These are phyloP conservation scores for Charaxes varanes DNA, from an alignment of 1,140 invertebrate genomes.

Conservation along the genomic window DNA sequence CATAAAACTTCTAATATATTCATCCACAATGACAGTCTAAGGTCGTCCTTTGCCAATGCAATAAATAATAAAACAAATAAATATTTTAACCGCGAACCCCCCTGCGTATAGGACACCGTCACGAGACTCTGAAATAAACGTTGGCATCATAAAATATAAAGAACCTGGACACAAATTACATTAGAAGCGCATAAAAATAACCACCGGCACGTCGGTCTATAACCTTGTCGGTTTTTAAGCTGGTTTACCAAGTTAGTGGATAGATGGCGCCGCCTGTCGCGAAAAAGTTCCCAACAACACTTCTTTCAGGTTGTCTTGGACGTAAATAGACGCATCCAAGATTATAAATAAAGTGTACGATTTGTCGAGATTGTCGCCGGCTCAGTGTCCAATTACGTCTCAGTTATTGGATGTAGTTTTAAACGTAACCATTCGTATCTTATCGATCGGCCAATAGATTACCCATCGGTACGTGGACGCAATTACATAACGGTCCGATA, in stretches of 20 bases:
- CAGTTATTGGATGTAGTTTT: no score
- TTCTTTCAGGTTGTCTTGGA: constrained; percentile 42
- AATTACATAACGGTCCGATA: no score
- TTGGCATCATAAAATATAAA: constrained; percentile 31
- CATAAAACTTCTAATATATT: no score
- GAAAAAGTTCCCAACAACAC: constrained; percentile 18
- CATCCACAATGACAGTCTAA: no score
- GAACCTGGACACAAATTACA: constrained; percentile 34
- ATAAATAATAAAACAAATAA: no score
- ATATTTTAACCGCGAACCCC: no score
- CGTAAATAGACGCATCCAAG: constrained; percentile 7
- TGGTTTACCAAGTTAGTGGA: constrained; percentile 48
- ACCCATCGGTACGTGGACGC: no score
- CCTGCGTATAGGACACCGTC: no score
- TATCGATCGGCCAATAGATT: no score
- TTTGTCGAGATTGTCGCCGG: no score
- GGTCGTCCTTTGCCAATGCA: no score
- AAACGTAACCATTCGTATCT: constrained; percentile 9
- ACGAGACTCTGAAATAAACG: constrained; percentile 30
- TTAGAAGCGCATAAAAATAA: constrained; percentile 41
- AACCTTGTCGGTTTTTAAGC: constrained; percentile 34
- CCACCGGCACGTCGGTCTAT: constrained; percentile 28
- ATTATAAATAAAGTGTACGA: no score
- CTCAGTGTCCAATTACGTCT: neutral
- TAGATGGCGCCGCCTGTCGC: constrained; percentile 49